phyloP scores from a whole-genome alignment of 2,888 invertebrate species.

The Euproctis similis region DNA sequence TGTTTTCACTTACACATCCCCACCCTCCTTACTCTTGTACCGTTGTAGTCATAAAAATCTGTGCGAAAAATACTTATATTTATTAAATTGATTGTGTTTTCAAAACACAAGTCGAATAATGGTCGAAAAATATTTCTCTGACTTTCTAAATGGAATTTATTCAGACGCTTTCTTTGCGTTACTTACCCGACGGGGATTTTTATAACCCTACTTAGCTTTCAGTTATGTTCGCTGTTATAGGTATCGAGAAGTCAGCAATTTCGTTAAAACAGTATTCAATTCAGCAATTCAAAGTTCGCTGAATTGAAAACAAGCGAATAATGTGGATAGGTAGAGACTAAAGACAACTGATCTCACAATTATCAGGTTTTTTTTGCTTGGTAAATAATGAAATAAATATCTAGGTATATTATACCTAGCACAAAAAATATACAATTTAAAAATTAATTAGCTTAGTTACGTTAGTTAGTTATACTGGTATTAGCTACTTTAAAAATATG shows the following conservation, averaged over 20 bases:
- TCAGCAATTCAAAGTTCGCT: conserved; percentile 5
- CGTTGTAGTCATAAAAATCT: conserved; percentile 67
- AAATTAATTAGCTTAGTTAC: too few relatives aligned
- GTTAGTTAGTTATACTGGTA: too few relatives aligned
- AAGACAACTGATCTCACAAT: too few relatives aligned
- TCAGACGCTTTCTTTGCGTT: conserved; percentile 11
- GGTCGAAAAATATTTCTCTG: conserved; percentile 23
- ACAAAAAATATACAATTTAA: too few relatives aligned
- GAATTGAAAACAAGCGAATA: background rate
- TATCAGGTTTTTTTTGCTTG: too few relatives aligned
- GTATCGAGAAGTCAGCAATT: conserved; percentile 5
- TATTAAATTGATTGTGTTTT: conserved; percentile 57
- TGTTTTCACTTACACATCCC: conserved; percentile 72
- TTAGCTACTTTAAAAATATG: too few relatives aligned
- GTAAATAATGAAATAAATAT: too few relatives aligned
- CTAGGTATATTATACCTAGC: too few relatives aligned
- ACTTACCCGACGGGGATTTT: conserved; percentile 14
- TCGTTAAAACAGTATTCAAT: conserved; percentile 4
- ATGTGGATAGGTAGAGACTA: too few relatives aligned
- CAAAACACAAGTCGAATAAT: conserved; percentile 36
- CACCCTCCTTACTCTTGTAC: too few relatives aligned
- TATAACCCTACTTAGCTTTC: conserved; percentile 12
- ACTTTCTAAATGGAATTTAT: conserved; percentile 14
- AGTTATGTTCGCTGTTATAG: conserved; percentile 5
- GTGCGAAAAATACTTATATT: conserved; percentile 53